Percentiles rank a stretch among this genome's conserved stretches.
These are phyloP conservation scores for Hycleus phaleratus DNA, from an alignment of 1,140 invertebrate species.

Conservation along the genomic window DNA sequence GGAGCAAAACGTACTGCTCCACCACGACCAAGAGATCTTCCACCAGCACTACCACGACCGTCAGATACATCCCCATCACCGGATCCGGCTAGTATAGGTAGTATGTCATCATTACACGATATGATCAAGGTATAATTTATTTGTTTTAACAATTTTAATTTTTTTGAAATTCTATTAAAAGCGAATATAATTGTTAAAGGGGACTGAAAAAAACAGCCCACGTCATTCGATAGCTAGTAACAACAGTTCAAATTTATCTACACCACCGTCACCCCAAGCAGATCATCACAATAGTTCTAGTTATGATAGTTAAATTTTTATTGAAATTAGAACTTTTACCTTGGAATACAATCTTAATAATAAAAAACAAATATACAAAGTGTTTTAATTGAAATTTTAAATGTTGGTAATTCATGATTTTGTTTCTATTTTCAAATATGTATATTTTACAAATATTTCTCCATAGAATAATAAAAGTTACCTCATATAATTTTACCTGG, in stretches of 20 bases:
- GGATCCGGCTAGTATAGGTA: constrained; percentile 57
- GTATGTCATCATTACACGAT: constrained; percentile 66
- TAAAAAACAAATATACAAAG: too few species aligned
- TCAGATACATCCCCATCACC: constrained; percentile 46
- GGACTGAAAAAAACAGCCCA: constrained; percentile 40
- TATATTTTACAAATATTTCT: too few species aligned
- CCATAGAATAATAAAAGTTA: too few species aligned
- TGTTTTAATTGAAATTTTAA: too few species aligned
- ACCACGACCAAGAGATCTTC: constrained; percentile 51
- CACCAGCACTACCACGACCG: constrained; percentile 50
- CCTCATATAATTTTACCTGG: too few species aligned
- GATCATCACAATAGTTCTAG: constrained; percentile 63
- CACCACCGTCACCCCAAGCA: constrained; percentile 65
- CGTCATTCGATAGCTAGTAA: constrained; percentile 74
- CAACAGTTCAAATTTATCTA: constrained; percentile 71
- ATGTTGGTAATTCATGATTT: too few species aligned
- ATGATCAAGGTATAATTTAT: constrained; percentile 48
- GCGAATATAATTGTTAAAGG: constrained; percentile 23
- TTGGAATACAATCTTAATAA: too few species aligned
- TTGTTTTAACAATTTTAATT: neutral
- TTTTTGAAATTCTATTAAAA: neutral
- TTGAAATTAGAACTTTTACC: neutral
- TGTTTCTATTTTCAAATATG: too few species aligned
- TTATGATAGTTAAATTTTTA: constrained; percentile 47
- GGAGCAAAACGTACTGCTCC: constrained; percentile 51